These are phyloP conservation scores for Athalia cordata DNA, from an alignment of 2,888 invertebrate species.

Conservation along the genomic window DNA sequence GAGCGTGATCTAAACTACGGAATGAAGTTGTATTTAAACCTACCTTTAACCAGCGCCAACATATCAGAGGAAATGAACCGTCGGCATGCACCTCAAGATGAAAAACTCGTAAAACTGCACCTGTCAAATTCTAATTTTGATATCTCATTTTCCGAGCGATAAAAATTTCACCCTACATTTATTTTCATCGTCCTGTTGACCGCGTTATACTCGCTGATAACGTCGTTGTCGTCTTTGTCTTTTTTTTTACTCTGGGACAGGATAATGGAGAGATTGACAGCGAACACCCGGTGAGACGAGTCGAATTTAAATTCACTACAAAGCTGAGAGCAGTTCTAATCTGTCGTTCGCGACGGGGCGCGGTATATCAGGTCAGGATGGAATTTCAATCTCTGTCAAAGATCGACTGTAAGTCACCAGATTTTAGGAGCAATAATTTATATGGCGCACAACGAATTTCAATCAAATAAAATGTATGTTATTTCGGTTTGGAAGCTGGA, in stretches of 20 bases:
- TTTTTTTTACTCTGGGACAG: background rate
- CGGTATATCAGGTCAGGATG: background rate
- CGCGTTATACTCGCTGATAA: background rate
- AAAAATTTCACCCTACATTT: no score
- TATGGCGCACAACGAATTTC: background rate
- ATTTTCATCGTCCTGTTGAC: no score
- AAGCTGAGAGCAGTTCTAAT: background rate
- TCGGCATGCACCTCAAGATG: no score
- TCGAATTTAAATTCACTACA: constrained; percentile 27
- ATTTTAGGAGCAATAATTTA: constrained; percentile 15
- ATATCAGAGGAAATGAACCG: constrained; percentile 13
- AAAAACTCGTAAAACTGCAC: background rate
- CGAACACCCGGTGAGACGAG: background rate
- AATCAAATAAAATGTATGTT: background rate
- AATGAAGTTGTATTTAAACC: constrained; percentile 18
- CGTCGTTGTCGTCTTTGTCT: background rate
- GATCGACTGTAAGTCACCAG: constrained; percentile 16
- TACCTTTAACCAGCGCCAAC: background rate
- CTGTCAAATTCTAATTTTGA: background rate
- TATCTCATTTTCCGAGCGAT: no score
- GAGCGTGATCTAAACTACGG: constrained; percentile 24
- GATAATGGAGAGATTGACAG: constrained; percentile 16
- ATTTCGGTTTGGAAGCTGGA: background rate
- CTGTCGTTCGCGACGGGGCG: background rate
- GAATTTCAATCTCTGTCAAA: constrained; percentile 33